Conservation (phyloP, 2,888 invertebrate genomes). For the Agrotis ipsilon region DNA sequence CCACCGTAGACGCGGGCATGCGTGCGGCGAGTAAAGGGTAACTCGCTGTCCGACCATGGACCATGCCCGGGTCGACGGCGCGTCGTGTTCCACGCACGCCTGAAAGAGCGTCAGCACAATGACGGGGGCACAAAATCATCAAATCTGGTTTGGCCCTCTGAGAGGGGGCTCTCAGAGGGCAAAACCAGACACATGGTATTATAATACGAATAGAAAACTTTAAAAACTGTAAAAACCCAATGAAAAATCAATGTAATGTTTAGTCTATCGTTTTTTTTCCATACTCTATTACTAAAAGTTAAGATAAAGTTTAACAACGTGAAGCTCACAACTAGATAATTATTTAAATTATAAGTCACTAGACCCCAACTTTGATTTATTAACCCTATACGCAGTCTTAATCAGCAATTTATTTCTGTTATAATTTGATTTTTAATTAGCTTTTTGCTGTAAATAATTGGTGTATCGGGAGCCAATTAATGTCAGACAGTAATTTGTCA, state of each 20-base stretch:
- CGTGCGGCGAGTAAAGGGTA: too few relatives aligned
- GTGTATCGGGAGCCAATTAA: slow-evolving; percentile 28
- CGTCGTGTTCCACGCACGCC: too few relatives aligned
- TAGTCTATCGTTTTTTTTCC: not conserved
- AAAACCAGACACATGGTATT: too few relatives aligned
- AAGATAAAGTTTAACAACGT: slow-evolving; percentile 3
- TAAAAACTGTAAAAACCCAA: too few relatives aligned
- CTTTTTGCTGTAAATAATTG: slow-evolving; percentile 26
- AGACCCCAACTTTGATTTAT: slow-evolving; percentile 19
- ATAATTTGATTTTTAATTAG: slow-evolving; percentile 45
- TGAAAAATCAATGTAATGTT: not conserved
- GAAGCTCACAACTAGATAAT: not conserved
- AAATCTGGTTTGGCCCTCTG: too few relatives aligned
- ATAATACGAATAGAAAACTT: too few relatives aligned
- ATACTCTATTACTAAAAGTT: not conserved
- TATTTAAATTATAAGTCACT: slow-evolving; percentile 42
- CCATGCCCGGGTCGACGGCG: too few relatives aligned
- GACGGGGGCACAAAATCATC: too few relatives aligned
- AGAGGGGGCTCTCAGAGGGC: too few relatives aligned
- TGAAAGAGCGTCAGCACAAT: too few relatives aligned
- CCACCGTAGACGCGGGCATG: too few relatives aligned
- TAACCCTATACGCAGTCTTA: slow-evolving; percentile 16
- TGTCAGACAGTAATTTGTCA: not conserved
- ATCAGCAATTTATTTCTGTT: slow-evolving; percentile 29
- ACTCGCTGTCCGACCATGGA: too few relatives aligned